These are phyloP conservation scores for Hanleya hanleyi DNA, from an alignment of 2,888 invertebrate genomes.

Conservation along the genomic window DNA sequence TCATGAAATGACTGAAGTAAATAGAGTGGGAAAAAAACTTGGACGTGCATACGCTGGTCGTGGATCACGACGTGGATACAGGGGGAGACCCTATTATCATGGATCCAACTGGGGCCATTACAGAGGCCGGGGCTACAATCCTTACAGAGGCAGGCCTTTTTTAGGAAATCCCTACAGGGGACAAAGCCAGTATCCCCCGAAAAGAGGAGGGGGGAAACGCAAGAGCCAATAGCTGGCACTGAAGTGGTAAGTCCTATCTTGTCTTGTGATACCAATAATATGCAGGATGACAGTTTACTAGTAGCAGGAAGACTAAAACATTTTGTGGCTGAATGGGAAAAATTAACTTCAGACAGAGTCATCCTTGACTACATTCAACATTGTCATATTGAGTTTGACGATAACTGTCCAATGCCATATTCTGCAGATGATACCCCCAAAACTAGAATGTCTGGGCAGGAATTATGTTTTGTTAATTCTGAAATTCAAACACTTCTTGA, in stretches of 20 bases:
- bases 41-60: neutral
- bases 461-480: neutral
- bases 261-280: no score
- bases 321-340: neutral
- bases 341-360: neutral
- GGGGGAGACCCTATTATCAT: neutral
- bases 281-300: neutral
- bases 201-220: neutral
- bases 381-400: slow-evolving; percentile 6
- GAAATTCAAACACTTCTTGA: neutral
- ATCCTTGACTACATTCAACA: neutral
- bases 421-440: neutral
- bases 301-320: neutral
- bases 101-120: neutral
- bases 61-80: neutral
- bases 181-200: neutral
- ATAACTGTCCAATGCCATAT: neutral
- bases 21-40: neutral
- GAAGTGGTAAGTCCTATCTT: no score
- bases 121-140: neutral
- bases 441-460: neutral
- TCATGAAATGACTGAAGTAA: neutral
- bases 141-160: neutral
- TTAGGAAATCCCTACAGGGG: neutral
- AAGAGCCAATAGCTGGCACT: neutral